Percentiles rank a stretch among this genome's conserved stretches.
Conservation (phyloP, 2,113 vertebrate genomes). For the Gambusia affinis region DNA sequence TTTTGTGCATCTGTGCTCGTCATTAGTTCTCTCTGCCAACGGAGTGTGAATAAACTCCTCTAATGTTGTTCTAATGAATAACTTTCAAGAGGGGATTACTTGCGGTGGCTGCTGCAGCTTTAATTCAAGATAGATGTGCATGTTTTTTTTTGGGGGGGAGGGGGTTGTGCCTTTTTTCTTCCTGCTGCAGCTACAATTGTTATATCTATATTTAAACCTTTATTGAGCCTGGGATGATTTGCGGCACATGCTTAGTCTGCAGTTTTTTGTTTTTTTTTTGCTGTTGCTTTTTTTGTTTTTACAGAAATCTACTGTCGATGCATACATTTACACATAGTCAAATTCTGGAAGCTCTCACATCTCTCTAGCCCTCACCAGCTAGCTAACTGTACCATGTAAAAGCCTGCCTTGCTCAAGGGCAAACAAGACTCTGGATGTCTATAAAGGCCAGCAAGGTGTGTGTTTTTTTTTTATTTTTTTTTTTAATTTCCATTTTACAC, state of each 20-base stretch:
- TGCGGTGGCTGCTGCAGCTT: constrained; percentile 28
- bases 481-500: not conserved
- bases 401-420: constrained; percentile 42
- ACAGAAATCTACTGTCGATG: constrained; percentile 19
- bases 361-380: not conserved
- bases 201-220: constrained; percentile 54
- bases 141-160: constrained; percentile 1
- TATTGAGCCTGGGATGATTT: constrained; percentile 41
- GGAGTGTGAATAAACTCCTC: constrained; percentile 59
- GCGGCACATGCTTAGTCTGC: constrained; percentile 45
- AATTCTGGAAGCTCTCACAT: constrained; percentile 12
- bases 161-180: constrained; percentile 1
- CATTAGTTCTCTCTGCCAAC: constrained; percentile 54
- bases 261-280: not conserved
- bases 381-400: not conserved
- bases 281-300: not conserved
- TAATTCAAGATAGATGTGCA: constrained; percentile 40
- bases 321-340: constrained; percentile 18
- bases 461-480: not conserved
- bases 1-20: constrained; percentile 55
- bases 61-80: constrained; percentile 59
- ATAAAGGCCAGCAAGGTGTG: constrained; percentile 4
- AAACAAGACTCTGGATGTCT: constrained; percentile 6
- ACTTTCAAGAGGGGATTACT: constrained; percentile 47
- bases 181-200: constrained; percentile 13